These are phyloP conservation scores for Hylyphantes graminicola DNA, from an alignment of 1,140 invertebrate species.

Conservation along the genomic window DNA sequence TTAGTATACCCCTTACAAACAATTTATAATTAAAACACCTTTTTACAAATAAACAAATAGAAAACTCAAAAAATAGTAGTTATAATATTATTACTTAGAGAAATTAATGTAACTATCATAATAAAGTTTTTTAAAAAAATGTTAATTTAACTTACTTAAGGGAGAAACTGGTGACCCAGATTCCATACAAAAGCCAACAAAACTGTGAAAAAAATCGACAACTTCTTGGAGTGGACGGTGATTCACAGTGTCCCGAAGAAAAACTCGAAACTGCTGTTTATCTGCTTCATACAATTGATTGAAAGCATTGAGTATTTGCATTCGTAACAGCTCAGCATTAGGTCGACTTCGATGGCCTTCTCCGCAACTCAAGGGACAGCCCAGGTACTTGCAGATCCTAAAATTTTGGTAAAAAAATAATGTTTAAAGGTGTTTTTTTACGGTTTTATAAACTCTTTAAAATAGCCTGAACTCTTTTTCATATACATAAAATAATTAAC, in stretches of 20 bases:
- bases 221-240: conserved; percentile 82
- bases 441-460: too few species aligned
- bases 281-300: conserved; percentile 61
- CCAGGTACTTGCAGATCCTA: conserved; percentile 88
- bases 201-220: conserved; percentile 94
- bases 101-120: too few species aligned
- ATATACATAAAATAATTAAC: not conserved
- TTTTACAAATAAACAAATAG: not conserved
- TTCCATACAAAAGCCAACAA: conserved; percentile 94
- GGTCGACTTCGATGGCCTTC: conserved; percentile 72
- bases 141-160: conserved; percentile 76
- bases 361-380: conserved; percentile 90
- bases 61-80: not conserved
- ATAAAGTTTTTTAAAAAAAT: conserved; percentile 31
- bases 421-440: too few species aligned
- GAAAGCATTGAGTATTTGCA: conserved; percentile 60
- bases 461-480: not conserved
- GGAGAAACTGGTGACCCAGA: conserved; percentile 84
- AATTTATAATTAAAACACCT: not conserved
- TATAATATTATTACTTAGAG: too few species aligned
- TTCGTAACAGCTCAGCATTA: conserved; percentile 61
- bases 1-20: too few species aligned
- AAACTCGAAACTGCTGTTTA: conserved; percentile 73
- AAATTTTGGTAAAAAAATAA: not conserved
- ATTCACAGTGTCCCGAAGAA: conserved; percentile 82